Conservation (phyloP, 2,797 vertebrate species). For the Philypnodon macrostomus region DNA sequence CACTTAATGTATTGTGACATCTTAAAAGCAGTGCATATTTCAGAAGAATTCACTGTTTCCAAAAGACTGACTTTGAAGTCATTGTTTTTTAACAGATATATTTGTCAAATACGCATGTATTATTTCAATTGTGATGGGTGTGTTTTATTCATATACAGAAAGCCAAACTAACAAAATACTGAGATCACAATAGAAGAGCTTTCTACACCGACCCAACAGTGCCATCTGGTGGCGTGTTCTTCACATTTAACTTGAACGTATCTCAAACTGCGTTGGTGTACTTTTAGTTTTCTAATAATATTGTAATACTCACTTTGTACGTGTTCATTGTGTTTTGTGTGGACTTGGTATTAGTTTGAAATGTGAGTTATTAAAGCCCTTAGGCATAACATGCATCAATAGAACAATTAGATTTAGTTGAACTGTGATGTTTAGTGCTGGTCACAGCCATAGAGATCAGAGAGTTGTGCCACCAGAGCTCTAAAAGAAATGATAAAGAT, state of each 20-base stretch:
- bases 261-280: not conserved
- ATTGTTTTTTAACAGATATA: not conserved
- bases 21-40: conserved; percentile 19
- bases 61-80: not conserved
- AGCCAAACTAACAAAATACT: too few relatives aligned
- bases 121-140: not conserved
- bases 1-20: conserved; percentile 34
- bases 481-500: too few relatives aligned
- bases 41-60: conserved; percentile 10
- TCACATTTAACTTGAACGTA: too few relatives aligned
- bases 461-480: too few relatives aligned
- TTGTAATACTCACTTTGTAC: too few relatives aligned
- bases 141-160: too few relatives aligned
- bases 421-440: conserved; percentile 7
- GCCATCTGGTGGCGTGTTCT: conserved; percentile 73
- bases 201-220: conserved; percentile 36
- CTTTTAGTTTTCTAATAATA: too few relatives aligned
- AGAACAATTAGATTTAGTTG: conserved; percentile 7
- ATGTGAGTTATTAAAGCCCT: not conserved
- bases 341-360: not conserved
- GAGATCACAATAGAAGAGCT: not conserved
- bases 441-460: too few relatives aligned
- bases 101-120: not conserved
- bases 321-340: not conserved
- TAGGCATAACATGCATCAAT: too few relatives aligned